phyloP scores from a whole-genome alignment of 2,113 vertebrate genomes.

The Myotis lucifugus region DNA sequence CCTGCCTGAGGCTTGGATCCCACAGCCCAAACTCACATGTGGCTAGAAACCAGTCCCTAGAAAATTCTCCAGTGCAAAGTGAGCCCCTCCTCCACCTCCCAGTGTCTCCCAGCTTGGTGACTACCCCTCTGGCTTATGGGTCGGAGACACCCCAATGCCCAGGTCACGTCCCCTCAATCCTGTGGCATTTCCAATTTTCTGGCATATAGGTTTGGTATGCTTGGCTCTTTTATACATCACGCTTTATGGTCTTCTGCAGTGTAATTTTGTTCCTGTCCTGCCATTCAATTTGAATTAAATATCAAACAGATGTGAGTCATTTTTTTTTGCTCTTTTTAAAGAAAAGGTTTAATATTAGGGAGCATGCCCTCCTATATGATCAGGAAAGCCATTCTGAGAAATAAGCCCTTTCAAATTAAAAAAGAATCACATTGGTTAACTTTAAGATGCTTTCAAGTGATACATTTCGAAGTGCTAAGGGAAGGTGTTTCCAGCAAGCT shows the following conservation, averaged over 20 bases:
- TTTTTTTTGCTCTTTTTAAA: constrained; percentile 72
- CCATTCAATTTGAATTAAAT: constrained; percentile 87
- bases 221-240: constrained; percentile 75
- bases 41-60: neutral
- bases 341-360: constrained; percentile 85
- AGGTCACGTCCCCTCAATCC: constrained; percentile 61
- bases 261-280: constrained; percentile 82
- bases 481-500: constrained; percentile 82
- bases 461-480: constrained; percentile 84
- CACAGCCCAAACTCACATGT: neutral
- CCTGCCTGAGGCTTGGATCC: neutral
- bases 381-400: constrained; percentile 83
- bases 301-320: constrained; percentile 86
- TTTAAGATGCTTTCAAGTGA: constrained; percentile 84
- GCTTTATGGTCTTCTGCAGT: constrained; percentile 82
- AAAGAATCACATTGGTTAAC: constrained; percentile 81
- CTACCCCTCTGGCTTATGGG: constrained; percentile 36
- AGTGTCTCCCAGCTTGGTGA: constrained; percentile 67
- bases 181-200: constrained; percentile 79
- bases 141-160: neutral
- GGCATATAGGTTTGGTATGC: constrained; percentile 9
- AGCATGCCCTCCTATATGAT: constrained; percentile 84
- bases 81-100: constrained; percentile 56
- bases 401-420: constrained; percentile 87
- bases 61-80: neutral